Evolutionary conservation across 2,888 invertebrate genomes (phyloP).

Genomic region (Parelbella ahira): DNA sequence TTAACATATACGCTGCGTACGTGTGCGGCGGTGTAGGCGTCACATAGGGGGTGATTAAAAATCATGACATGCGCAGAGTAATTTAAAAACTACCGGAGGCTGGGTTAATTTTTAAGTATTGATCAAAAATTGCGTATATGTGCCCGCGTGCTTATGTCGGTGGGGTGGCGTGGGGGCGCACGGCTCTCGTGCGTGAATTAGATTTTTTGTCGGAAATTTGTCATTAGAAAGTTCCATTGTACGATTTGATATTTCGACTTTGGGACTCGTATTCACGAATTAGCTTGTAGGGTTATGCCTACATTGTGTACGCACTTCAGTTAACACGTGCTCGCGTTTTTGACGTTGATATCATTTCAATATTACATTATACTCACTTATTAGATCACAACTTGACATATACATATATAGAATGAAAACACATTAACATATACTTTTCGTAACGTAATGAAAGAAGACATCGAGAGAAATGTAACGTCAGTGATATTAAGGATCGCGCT

Average conservation of each 20-base stretch:
- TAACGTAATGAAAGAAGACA: too few species aligned
- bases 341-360: conserved; percentile 18
- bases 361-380: too few species aligned
- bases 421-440: too few species aligned
- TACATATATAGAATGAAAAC: too few species aligned
- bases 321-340: conserved; percentile 16
- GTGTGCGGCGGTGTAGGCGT: conserved; percentile 53
- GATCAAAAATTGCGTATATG: conserved; percentile 78
- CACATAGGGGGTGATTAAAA: conserved; percentile 75
- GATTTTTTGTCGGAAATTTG: conserved; percentile 66
- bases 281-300: conserved; percentile 22
- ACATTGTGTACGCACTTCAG: conserved; percentile 13
- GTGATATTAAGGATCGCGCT: too few species aligned
- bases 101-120: conserved; percentile 81
- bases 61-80: conserved; percentile 80
- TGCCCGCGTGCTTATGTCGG: conserved; percentile 36
- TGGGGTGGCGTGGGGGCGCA: conserved; percentile 34
- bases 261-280: conserved; percentile 13
- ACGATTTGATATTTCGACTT: conserved; percentile 27
- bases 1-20: conserved; percentile 45
- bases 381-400: too few species aligned
- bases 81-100: conserved; percentile 78
- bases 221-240: conserved; percentile 61
- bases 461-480: too few species aligned
- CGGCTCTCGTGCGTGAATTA: conserved; percentile 65